These are phyloP conservation scores for Melopsittacus undulatus DNA, from an alignment of 2,797 vertebrate genomes.

Conservation along the genomic window DNA sequence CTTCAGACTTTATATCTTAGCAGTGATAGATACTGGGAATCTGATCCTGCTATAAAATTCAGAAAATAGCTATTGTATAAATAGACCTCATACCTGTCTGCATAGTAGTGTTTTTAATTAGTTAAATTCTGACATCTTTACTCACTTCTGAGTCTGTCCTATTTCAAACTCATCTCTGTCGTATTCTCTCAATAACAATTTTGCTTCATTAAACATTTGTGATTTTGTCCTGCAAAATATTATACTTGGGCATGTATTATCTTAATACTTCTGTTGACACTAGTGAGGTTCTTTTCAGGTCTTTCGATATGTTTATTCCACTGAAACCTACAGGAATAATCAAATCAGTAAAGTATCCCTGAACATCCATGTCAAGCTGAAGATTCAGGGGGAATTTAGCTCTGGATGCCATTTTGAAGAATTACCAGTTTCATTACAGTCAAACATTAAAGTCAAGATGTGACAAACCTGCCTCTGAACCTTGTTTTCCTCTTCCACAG, in stretches of 20 bases:
- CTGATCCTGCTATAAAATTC: slow-evolving; percentile 17
- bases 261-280: background rate
- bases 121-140: background rate
- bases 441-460: background rate
- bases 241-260: background rate
- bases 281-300: background rate
- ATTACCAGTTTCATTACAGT: background rate
- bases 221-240: background rate
- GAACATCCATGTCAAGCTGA: background rate
- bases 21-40: background rate
- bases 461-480: background rate
- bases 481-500: background rate
- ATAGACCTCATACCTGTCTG: background rate
- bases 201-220: background rate
- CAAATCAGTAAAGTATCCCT: background rate
- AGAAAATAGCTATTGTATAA: background rate
- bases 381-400: background rate
- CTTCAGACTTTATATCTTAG: background rate
- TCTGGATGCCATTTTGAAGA: background rate
- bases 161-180: background rate
- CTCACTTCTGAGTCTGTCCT: background rate
- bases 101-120: background rate
- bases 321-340: background rate
- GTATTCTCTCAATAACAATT: background rate
- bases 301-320: background rate